These are phyloP conservation scores for Portevinia maculata DNA, from an alignment of 2,888 invertebrate genomes.

Conservation along the genomic window DNA sequence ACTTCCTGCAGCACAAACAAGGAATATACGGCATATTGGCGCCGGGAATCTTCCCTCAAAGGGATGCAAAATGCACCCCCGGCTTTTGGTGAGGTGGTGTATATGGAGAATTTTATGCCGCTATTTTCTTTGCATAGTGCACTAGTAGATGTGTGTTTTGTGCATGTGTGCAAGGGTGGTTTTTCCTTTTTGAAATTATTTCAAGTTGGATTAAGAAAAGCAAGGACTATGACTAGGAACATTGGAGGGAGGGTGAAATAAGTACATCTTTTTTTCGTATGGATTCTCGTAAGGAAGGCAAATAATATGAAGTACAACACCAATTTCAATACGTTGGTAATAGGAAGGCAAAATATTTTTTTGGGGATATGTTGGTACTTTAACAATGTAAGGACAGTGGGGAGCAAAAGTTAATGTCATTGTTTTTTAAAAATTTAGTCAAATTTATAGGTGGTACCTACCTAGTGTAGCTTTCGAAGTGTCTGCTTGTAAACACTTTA, in stretches of 20 bases:
- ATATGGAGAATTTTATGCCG: conserved; percentile 8
- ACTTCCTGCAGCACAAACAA: conserved; percentile 43
- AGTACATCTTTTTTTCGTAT: conserved; percentile 6
- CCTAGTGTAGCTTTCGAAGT: too few relatives aligned
- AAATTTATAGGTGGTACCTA: too few relatives aligned
- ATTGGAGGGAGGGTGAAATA: conserved; percentile 64
- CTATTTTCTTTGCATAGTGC: conserved; percentile 25
- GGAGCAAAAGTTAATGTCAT: neutral
- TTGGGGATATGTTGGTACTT: neutral
- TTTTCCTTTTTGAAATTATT: conserved; percentile 34
- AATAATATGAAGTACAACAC: conserved; percentile 39
- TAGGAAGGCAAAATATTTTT: conserved; percentile 28
- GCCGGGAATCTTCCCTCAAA: conserved; percentile 66
- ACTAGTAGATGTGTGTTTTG: conserved; percentile 15
- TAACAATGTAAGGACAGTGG: neutral
- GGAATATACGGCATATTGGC: conserved; percentile 57
- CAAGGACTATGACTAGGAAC: conserved; percentile 43
- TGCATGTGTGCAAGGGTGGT: conserved; percentile 15
- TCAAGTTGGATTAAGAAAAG: conserved; percentile 57
- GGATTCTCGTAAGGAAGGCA: conserved; percentile 27
- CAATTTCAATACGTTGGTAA: conserved; percentile 58
- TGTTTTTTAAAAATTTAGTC: too few relatives aligned
- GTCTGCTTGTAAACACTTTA: too few relatives aligned
- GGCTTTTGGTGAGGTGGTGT: conserved; percentile 11
- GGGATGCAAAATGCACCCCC: conserved; percentile 68